A percentile compares a stretch with the other conserved stretches of the same genome.
Evolutionary conservation across 2,888 invertebrate genomes (phyloP).

Genomic region (Timandra comae): DNA sequence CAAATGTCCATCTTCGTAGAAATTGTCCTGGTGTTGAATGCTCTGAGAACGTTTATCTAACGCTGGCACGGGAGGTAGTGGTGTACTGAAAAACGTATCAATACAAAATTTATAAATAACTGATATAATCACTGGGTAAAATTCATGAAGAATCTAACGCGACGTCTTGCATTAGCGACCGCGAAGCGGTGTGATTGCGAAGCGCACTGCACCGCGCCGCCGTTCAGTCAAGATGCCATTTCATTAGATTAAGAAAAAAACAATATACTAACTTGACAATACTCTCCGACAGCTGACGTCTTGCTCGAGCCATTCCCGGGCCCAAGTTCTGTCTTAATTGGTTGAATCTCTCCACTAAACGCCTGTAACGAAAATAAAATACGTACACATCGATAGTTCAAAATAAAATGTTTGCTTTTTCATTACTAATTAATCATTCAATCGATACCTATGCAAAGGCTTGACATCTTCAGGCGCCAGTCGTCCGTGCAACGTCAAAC

Average conservation of each 20-base stretch:
- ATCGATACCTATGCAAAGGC: slow-evolving; percentile 83
- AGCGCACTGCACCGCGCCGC: too few species aligned
- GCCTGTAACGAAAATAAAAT: slow-evolving; percentile 59
- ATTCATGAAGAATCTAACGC: too few species aligned
- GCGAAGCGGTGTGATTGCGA: too few species aligned
- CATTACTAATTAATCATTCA: too few species aligned
- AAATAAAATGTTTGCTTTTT: too few species aligned
- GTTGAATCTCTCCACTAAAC: slow-evolving; percentile 90
- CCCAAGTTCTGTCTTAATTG: slow-evolving; percentile 89
- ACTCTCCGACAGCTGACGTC: slow-evolving; percentile 85
- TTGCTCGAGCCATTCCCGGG: slow-evolving; percentile 75
- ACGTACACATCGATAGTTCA: too few species aligned
- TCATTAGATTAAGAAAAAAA: too few species aligned
- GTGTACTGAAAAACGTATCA: too few species aligned
- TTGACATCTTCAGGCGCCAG: slow-evolving; percentile 92
- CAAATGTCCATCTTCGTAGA: slow-evolving; percentile 80
- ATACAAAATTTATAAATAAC: too few species aligned
- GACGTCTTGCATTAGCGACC: too few species aligned
- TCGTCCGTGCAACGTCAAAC: slow-evolving; percentile 86
- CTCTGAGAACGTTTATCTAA: slow-evolving; percentile 80
- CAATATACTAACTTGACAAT: slow-evolving; percentile 89
- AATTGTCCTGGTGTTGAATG: slow-evolving; percentile 67
- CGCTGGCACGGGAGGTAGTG: slow-evolving; percentile 86
- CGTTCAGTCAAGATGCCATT: too few species aligned
- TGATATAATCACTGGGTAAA: too few species aligned